phyloP scores from a whole-genome alignment of 2,888 invertebrate species.

The Himalopsyche japonica region DNA sequence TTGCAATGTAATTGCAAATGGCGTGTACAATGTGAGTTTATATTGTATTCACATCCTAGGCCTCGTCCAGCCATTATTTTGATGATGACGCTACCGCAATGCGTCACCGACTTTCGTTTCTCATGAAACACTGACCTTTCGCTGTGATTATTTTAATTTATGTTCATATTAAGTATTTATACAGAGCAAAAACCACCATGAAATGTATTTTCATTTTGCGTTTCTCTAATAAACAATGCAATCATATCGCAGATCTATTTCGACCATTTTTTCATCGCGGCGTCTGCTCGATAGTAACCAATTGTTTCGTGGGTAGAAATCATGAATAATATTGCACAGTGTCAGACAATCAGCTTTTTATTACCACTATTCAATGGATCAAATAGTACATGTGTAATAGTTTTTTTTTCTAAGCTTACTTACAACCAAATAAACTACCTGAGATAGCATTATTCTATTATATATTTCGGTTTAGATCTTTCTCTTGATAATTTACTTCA shows the following conservation, averaged over 20 bases:
- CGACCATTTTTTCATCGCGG: neutral
- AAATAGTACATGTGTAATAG: neutral
- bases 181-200: neutral
- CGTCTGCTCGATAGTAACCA: neutral
- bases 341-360: neutral
- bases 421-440: too few relatives aligned
- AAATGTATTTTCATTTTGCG: neutral
- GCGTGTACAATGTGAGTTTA: too few relatives aligned
- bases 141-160: neutral
- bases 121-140: conserved; percentile 1
- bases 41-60: too few relatives aligned
- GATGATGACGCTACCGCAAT: neutral
- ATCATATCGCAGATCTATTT: neutral
- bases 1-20: too few relatives aligned
- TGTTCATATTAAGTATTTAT: neutral
- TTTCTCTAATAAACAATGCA: neutral
- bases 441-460: too few relatives aligned
- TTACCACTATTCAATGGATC: neutral
- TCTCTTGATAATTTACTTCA: too few relatives aligned
- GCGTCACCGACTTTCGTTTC: conserved; percentile 6
- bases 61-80: neutral
- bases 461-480: too few relatives aligned
- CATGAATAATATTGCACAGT: neutral
- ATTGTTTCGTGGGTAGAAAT: neutral
- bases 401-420: neutral